Conservation (phyloP, 2,888 invertebrate genomes). For the Lymantria monacha region DNA sequence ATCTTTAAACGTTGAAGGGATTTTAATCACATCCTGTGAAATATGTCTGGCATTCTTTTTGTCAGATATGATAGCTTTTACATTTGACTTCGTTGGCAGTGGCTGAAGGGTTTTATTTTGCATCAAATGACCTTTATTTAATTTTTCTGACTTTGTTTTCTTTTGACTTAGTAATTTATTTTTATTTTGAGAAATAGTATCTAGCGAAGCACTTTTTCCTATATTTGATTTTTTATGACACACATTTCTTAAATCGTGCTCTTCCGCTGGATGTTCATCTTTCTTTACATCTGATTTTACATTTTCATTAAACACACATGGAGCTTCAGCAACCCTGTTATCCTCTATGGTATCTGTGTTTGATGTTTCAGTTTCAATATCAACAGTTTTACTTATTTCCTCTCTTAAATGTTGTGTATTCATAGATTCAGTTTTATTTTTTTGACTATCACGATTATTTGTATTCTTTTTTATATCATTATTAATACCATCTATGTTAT, state of each 20-base stretch:
- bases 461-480: not conserved
- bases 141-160: constrained; percentile 31
- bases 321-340: not conserved
- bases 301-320: not conserved
- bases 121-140: constrained; percentile 9
- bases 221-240: constrained; percentile 12
- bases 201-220: constrained; percentile 29
- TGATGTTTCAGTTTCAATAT: not conserved
- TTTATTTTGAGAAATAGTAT: constrained; percentile 19
- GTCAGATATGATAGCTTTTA: not conserved
- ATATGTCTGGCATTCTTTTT: not conserved
- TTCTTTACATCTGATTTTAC: not conserved
- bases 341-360: not conserved
- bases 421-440: not conserved
- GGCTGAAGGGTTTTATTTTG: constrained; percentile 8
- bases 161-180: constrained; percentile 16
- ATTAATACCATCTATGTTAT: not conserved
- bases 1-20: no score
- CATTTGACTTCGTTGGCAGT: constrained; percentile 11
- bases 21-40: not conserved
- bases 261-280: not conserved
- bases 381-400: not conserved
- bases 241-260: not conserved
- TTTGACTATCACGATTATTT: not conserved
- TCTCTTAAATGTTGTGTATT: not conserved